Percentiles rank a stretch among this genome's conserved stretches.
These are phyloP conservation scores for Eurystomus glaucurus DNA, from an alignment of 2,797 vertebrate species.

Conservation along the genomic window DNA sequence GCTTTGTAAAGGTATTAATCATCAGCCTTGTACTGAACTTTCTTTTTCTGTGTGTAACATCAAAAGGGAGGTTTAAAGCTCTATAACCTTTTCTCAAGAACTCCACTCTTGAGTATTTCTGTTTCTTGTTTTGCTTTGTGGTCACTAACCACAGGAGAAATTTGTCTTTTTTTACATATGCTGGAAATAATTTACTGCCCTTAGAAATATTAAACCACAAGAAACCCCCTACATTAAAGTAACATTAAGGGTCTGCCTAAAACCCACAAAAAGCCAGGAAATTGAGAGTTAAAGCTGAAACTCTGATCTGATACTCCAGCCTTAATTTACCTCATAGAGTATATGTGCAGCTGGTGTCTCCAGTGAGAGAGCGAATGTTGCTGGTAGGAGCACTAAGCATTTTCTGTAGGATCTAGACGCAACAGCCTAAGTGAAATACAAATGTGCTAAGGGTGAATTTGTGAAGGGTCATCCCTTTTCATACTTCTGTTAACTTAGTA, in stretches of 20 bases:
- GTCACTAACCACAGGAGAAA: constrained; percentile 85
- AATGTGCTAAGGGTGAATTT: not conserved
- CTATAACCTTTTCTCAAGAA: constrained; percentile 74
- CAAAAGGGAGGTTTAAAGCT: constrained; percentile 78
- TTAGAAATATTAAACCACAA: constrained; percentile 87
- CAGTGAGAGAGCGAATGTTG: constrained; percentile 15
- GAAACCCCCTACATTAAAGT: constrained; percentile 78
- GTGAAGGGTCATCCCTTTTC: not conserved
- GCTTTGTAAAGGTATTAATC: constrained; percentile 51
- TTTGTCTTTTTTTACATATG: constrained; percentile 84
- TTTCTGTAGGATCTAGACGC: not conserved
- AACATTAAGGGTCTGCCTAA: constrained; percentile 78
- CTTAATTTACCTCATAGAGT: constrained; percentile 50
- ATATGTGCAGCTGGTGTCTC: not conserved
- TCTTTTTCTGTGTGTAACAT: constrained; percentile 61
- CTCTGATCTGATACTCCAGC: constrained; percentile 69
- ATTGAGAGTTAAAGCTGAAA: constrained; percentile 79
- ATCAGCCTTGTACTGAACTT: constrained; percentile 28
- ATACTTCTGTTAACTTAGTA: not conserved
- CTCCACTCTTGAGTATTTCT: constrained; percentile 75
- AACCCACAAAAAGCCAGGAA: constrained; percentile 82
- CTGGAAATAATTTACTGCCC: constrained; percentile 87
- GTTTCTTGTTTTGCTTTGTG: constrained; percentile 86
- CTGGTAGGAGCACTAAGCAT: not conserved
- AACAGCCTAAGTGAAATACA: not conserved